Conservation (phyloP, 2,888 invertebrate species). For the Terebella lapidaria region DNA sequence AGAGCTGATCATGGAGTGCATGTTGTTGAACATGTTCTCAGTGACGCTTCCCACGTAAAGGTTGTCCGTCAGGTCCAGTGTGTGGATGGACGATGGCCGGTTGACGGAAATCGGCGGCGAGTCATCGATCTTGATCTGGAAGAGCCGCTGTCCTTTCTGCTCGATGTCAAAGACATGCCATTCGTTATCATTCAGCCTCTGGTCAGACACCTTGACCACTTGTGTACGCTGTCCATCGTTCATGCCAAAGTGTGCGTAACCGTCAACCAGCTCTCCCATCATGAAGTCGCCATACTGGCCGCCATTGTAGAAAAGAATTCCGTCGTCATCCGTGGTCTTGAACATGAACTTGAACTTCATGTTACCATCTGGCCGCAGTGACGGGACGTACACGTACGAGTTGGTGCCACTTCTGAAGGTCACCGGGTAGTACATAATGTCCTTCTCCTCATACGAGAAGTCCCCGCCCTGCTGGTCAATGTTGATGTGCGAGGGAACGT, state of each 20-base stretch:
- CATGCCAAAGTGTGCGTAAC: conserved; percentile 35
- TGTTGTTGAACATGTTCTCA: conserved; percentile 26
- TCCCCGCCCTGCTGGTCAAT: not conserved
- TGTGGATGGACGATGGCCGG: conserved; percentile 3
- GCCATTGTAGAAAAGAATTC: conserved; percentile 32
- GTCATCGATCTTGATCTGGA: not conserved
- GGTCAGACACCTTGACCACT: conserved; percentile 7
- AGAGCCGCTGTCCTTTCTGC: conserved; percentile 5
- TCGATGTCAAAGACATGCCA: conserved; percentile 19
- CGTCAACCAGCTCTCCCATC: conserved; percentile 30
- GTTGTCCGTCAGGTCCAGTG: conserved; percentile 22
- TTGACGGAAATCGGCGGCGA: not conserved
- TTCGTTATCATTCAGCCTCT: conserved; percentile 11
- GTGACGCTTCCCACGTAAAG: conserved; percentile 45
- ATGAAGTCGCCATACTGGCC: conserved; percentile 22
- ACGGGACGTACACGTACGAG: conserved; percentile 15
- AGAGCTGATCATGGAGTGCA: conserved; percentile 29
- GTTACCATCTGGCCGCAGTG: conserved; percentile 17
- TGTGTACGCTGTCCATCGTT: conserved; percentile 32
- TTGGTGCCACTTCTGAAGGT: conserved; percentile 15
- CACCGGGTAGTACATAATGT: conserved; percentile 11
- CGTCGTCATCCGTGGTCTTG: conserved; percentile 39
- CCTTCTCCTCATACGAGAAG: not conserved
- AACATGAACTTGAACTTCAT: conserved; percentile 35
- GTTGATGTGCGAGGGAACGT: not conserved